These are phyloP conservation scores for Furnarius figulus DNA, from an alignment of 2,113 vertebrate genomes.

Conservation along the genomic window DNA sequence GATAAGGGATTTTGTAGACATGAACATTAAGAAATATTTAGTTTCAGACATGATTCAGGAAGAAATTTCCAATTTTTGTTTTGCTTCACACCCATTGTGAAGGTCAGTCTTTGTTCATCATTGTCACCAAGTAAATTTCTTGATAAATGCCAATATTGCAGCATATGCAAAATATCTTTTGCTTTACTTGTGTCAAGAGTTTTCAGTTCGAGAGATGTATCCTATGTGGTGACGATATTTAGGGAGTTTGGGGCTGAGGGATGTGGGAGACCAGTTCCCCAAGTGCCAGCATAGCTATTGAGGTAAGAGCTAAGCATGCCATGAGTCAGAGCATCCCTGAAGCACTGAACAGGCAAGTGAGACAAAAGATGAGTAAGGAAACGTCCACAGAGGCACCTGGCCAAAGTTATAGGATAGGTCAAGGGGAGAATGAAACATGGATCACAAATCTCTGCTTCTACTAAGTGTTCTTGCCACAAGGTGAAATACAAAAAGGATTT, in stretches of 20 bases:
- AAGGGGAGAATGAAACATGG: neutral
- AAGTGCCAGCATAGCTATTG: neutral
- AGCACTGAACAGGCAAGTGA: neutral
- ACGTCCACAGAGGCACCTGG: neutral
- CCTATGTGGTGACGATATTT: neutral
- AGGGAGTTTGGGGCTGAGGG: neutral
- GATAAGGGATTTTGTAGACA: neutral
- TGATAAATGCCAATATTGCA: neutral
- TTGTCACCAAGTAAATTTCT: neutral
- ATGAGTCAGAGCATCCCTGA: neutral
- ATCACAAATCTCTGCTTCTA: neutral
- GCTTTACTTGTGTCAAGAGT: neutral
- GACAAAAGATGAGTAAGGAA: neutral
- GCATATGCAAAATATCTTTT: neutral
- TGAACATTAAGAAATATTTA: neutral
- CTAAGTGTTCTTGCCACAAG: neutral
- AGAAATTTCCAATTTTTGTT: neutral
- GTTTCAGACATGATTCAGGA: neutral
- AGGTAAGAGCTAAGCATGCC: neutral
- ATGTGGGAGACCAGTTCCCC: neutral
- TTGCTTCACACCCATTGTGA: neutral
- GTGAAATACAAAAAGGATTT: neutral
- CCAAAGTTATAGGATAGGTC: neutral
- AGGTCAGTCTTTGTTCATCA: neutral
- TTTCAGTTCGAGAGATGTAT: rapidly evolving